Percentiles rank a stretch among this genome's conserved stretches.
These are phyloP conservation scores for Aphidius gifuensis DNA, from an alignment of 1,140 invertebrate species.

Conservation along the genomic window DNA sequence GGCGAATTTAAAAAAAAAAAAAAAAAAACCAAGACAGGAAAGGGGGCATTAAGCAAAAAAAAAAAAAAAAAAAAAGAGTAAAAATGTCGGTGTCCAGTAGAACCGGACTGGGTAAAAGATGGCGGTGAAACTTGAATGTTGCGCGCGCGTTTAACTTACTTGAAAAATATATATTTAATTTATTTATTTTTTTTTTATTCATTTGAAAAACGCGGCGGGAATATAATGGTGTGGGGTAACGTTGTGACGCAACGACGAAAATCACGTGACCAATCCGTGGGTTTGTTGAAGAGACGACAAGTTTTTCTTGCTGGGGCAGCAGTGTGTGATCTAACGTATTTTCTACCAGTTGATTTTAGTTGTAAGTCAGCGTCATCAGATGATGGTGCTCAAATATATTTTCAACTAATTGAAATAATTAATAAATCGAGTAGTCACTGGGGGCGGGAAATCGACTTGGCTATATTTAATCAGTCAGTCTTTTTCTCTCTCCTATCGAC, in stretches of 20 bases:
- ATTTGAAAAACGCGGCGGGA: too few species aligned
- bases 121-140: slow-evolving; percentile 30
- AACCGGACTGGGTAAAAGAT: slow-evolving; percentile 42
- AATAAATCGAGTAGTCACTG: slow-evolving; percentile 48
- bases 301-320: slow-evolving; percentile 39
- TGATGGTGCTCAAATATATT: slow-evolving; percentile 11
- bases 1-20: slow-evolving; percentile 10
- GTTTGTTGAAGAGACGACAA: slow-evolving; percentile 25
- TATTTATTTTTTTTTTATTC: too few species aligned
- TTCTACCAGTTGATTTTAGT: slow-evolving; percentile 41
- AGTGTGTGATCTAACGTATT: slow-evolving; percentile 55
- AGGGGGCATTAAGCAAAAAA: background rate
- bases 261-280: slow-evolving; percentile 25
- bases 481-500: slow-evolving; percentile 59
- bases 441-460: slow-evolving; percentile 58
- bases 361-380: slow-evolving; percentile 30
- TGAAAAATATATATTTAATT: background rate
- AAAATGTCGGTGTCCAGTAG: slow-evolving; percentile 30
- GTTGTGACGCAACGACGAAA: slow-evolving; percentile 20
- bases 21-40: background rate
- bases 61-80: slow-evolving; percentile 1
- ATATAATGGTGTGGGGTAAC: slow-evolving; percentile 24
- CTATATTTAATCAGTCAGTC: slow-evolving; percentile 53
- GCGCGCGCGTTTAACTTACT: slow-evolving; percentile 11
- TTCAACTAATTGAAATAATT: slow-evolving; percentile 9